phyloP scores from a whole-genome alignment of 1,140 invertebrate species.

The Leguminivora glycinivorella region DNA sequence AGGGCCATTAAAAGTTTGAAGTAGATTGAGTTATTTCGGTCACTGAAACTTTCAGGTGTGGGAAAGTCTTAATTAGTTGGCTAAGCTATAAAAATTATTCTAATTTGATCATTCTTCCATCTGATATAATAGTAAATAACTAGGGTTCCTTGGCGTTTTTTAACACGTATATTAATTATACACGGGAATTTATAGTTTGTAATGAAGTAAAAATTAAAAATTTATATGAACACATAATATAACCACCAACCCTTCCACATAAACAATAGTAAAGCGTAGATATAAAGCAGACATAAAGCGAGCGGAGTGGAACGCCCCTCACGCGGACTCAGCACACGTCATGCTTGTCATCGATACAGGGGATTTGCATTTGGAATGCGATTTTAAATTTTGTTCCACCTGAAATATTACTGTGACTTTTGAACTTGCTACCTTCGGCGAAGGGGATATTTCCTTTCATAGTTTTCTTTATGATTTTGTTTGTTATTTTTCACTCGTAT shows the following conservation, averaged over 20 bases:
- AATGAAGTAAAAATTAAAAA: too few relatives aligned
- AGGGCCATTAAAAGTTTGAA: constrained; percentile 65
- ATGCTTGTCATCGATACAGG: constrained; percentile 57
- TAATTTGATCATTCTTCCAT: background rate
- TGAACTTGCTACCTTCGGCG: background rate
- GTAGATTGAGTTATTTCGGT: constrained; percentile 52
- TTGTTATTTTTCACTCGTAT: background rate
- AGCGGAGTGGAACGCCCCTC: constrained; percentile 70
- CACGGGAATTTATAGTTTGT: too few relatives aligned
- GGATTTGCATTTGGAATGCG: constrained; percentile 31
- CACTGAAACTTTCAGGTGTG: constrained; percentile 36
- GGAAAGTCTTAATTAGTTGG: constrained; percentile 9
- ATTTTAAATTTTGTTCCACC: constrained; percentile 22
- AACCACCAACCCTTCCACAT: constrained; percentile 55
- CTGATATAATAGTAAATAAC: background rate
- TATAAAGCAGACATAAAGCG: constrained; percentile 53
- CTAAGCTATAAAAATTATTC: background rate
- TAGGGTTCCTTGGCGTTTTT: too few relatives aligned
- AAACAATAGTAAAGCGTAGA: constrained; percentile 57
- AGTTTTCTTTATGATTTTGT: background rate
- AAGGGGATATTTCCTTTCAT: constrained; percentile 2
- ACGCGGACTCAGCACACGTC: constrained; percentile 60
- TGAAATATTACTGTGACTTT: constrained; percentile 17
- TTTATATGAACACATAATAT: constrained; percentile 54
- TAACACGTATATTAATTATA: too few relatives aligned